Evolutionary conservation across 2,888 invertebrate species (phyloP), one percentile per base, ranked within the genome.

Genomic region (Serrognathus titanus): DNA sequence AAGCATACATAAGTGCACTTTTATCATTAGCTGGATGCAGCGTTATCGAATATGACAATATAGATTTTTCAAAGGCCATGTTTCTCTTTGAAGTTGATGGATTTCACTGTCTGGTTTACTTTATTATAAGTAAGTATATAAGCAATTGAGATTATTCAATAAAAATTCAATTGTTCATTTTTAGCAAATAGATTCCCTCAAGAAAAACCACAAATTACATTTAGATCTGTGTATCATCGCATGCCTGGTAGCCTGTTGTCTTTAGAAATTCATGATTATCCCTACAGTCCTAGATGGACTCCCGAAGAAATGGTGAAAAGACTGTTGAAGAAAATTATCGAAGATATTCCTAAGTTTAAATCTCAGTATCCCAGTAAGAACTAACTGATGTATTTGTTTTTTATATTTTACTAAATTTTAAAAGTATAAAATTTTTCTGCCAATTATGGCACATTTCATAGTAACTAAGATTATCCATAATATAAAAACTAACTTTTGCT

Each of bases 81-180:
- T 83, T 87, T 65, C 70, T 87, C 24, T 82, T 85, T 72, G 83
- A 85, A 73, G 80, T 82, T 73, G 81, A 84, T 66, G 82, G 82
- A 69, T 85, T 85, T 70, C 82, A 83, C 71, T 86, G 84, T 78
- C 78, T 87, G 48, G 75, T 87, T 24, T 80, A 81, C 61, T 80
- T 87, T 62, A 79, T 78, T 59, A 76, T 83, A 64, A 81, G 83
- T 82, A 71, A 69, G 72, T 67, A 50, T 36, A 10, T 31, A 20
- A 48, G 48, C 16, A 13, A 8, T 24, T 31, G 12, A n/a, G 12
- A 1, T 13, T 24, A 31, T 36, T 35, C 35, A 47, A 43, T 9
- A 20, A 11, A 12, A 16, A 40, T 49, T 16, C 24, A 35, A 35
- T 48, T 55, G 51, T 16, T 43, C 31, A 57, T 24, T 64, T 65